These are phyloP conservation scores for Scrobipalpa atriplicella DNA, from an alignment of 2,888 invertebrate genomes.

Conservation along the genomic window DNA sequence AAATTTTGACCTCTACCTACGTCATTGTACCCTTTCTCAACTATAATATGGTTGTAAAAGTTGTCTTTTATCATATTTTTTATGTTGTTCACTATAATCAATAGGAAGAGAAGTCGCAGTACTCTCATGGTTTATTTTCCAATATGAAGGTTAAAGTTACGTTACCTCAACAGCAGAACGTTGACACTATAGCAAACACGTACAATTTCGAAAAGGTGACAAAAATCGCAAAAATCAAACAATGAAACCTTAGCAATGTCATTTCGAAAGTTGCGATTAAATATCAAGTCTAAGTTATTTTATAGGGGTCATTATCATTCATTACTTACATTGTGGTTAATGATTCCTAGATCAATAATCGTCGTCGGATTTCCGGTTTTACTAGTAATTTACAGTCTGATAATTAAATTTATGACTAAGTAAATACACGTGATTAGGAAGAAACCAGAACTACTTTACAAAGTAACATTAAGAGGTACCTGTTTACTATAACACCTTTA, in stretches of 20 bases:
- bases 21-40: neutral
- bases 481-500: neutral
- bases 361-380: conserved; percentile 8
- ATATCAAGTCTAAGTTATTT: neutral
- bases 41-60: conserved; percentile 1
- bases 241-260: neutral
- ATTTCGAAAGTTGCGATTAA: neutral
- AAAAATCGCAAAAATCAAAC: neutral
- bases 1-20: neutral
- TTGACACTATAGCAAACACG: neutral
- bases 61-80: neutral
- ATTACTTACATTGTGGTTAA: neutral
- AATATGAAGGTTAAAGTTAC: conserved; percentile 1
- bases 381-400: neutral
- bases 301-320: neutral
- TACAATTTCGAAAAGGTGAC: neutral
- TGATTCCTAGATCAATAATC: neutral
- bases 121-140: conserved; percentile 2
- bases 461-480: neutral
- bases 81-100: neutral
- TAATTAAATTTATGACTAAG: neutral
- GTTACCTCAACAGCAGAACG: neutral
- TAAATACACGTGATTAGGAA: neutral
- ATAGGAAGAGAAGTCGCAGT: neutral
- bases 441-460: neutral